Evolutionary conservation across 2,113 vertebrate species (phyloP).

Genomic region (Brienomyrus longianalis): DNA sequence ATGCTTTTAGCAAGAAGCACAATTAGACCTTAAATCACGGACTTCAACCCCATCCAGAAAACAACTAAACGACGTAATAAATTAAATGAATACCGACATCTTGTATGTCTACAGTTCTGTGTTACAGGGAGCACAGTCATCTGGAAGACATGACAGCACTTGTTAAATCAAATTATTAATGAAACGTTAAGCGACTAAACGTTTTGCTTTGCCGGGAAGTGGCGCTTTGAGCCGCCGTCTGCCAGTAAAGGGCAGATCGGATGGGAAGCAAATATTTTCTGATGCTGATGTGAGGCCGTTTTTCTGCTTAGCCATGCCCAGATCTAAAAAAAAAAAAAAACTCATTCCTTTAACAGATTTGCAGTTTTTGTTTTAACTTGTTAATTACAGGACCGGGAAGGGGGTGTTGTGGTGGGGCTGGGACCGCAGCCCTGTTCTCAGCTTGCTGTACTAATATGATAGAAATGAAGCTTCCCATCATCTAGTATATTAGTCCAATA

Average conservation of each 20-base stretch:
- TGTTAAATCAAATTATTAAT: conserved; percentile 1
- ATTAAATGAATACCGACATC: not conserved
- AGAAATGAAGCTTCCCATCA: not conserved
- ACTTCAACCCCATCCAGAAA: not conserved
- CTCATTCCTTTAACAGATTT: not conserved
- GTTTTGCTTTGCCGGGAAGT: conserved; percentile 6
- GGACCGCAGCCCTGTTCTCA: not conserved
- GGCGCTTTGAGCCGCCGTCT: not conserved
- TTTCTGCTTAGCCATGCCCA: not conserved
- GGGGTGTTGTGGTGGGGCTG: not conserved
- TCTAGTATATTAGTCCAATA: not conserved
- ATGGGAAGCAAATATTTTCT: not conserved
- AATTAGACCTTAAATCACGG: not conserved
- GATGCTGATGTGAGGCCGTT: not conserved
- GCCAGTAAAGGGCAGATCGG: conserved; percentile 2
- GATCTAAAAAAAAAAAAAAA: not conserved
- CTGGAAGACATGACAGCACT: not conserved
- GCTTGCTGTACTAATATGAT: not conserved
- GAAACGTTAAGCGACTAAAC: not conserved
- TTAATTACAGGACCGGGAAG: not conserved
- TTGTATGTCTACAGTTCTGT: not conserved
- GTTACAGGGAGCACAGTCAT: not conserved
- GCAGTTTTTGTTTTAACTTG: not conserved
- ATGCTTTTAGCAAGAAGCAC: not conserved
- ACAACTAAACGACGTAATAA: not conserved